A percentile compares a stretch with the other conserved stretches of the same genome.
Conservation (phyloP, 2,888 invertebrate species). For the Dryobota labecula region DNA sequence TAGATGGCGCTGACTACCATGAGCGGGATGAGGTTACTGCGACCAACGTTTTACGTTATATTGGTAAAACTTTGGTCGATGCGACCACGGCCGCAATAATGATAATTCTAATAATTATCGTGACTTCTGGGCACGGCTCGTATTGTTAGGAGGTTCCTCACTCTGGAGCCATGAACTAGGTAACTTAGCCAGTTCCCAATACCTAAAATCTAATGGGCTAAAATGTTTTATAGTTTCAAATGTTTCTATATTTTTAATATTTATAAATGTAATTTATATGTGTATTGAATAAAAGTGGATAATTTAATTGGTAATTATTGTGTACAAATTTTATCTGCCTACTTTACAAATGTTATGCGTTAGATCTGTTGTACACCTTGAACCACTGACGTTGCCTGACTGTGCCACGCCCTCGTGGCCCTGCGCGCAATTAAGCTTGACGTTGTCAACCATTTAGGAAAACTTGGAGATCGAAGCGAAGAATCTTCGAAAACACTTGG, state of each 20-base stretch:
- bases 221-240: no score
- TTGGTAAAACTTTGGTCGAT: no score
- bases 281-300: background rate
- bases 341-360: background rate
- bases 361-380: background rate
- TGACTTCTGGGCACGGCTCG: no score
- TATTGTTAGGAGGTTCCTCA: no score
- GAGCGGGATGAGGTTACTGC: no score
- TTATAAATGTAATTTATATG: background rate
- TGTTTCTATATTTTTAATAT: background rate
- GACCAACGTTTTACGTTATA: no score
- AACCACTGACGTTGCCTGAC: background rate
- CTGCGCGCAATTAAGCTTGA: background rate
- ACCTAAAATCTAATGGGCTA: no score
- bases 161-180: no score
- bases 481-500: constrained; percentile 87
- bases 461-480: constrained; percentile 90
- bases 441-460: constrained; percentile 75
- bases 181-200: no score
- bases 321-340: background rate
- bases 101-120: no score
- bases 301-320: background rate
- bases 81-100: no score
- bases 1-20: no score
- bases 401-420: background rate